Evolutionary conservation across 2,797 vertebrate genomes (phyloP).

Genomic region (Myoxocephalus aenaeus): DNA sequence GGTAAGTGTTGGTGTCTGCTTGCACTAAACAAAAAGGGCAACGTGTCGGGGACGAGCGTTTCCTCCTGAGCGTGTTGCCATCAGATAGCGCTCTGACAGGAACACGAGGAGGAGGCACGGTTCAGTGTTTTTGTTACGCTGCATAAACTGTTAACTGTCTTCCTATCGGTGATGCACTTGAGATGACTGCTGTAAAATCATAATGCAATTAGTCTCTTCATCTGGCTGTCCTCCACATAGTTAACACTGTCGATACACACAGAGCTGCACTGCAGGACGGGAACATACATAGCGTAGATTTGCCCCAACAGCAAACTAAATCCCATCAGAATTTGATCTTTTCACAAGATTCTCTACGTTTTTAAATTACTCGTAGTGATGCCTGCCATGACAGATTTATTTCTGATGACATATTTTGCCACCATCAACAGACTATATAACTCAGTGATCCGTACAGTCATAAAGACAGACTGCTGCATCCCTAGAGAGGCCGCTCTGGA

Average conservation of each 20-base stretch:
- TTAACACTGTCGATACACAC: background rate
- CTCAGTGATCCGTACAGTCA: background rate
- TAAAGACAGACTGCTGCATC: background rate
- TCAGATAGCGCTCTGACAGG: background rate
- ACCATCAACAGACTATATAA: background rate
- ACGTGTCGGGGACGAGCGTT: background rate
- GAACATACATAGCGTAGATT: background rate
- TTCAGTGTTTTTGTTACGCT: background rate
- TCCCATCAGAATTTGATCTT: background rate
- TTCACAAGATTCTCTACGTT: background rate
- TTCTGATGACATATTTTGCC: background rate
- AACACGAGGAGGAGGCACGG: background rate
- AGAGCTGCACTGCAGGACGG: background rate
- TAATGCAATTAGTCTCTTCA: background rate
- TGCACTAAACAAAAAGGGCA: conserved; percentile 51
- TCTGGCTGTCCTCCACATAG: background rate
- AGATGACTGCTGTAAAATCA: conserved; percentile 1
- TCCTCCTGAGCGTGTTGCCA: background rate
- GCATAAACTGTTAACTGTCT: conserved; percentile 4
- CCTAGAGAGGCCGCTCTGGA: background rate
- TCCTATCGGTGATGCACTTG: background rate
- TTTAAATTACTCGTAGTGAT: background rate
- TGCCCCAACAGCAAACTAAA: background rate
- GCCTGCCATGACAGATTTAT: background rate
- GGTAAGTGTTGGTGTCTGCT: conserved; percentile 51